Evolutionary conservation across 2,113 vertebrate genomes (phyloP), one percentile per base, ranked within the genome.

Genomic region (Aegypius monachus): DNA sequence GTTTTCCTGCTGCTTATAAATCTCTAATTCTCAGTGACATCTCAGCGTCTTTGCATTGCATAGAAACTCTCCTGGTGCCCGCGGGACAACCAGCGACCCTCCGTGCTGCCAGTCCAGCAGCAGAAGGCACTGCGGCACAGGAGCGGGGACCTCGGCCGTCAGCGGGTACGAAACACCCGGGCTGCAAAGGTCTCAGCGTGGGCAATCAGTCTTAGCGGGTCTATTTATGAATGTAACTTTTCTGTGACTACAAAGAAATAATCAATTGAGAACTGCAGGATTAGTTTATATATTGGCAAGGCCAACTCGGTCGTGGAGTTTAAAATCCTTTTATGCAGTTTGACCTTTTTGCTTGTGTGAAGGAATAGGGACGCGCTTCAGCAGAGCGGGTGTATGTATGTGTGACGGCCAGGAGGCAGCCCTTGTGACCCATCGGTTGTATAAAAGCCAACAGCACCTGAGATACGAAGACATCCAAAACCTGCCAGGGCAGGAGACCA

Each of bases 141-240:
- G 47, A 34, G 23, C 17, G 40, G 4, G 48, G 66, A 15, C 70
- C 31, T 17, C 17, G 36, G 12, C 52, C 4, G 2, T 18, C 59
- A 14, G 17, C 1, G 8, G 32, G 31, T 23, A 20, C 4, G 2
- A 11, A 26, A 16, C 23, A 17, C 40, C 63, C 13, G 2, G 43
- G 9, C 62, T 67, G 31, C 25, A 3, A 1, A 4, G 27, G 29
- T 34, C 67, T 27, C 3, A 0, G 45, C 6, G n/a, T 13, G 43
- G 19, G 15, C 50, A 10, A 1, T 43, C 3, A 8, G 4, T n/a
- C 71, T 29, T 47, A 5, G 9, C 11, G 2, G 20, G 29, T 40
- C 55, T 42, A 6, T 20, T 55, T 26, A 7, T 17, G 67, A 43
- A 10, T 16, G 11, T 9, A 23, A 29, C 13, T 3, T 43, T 45